Conservation (phyloP, 2,797 vertebrate species). For the Aphelocoma californica region DNA sequence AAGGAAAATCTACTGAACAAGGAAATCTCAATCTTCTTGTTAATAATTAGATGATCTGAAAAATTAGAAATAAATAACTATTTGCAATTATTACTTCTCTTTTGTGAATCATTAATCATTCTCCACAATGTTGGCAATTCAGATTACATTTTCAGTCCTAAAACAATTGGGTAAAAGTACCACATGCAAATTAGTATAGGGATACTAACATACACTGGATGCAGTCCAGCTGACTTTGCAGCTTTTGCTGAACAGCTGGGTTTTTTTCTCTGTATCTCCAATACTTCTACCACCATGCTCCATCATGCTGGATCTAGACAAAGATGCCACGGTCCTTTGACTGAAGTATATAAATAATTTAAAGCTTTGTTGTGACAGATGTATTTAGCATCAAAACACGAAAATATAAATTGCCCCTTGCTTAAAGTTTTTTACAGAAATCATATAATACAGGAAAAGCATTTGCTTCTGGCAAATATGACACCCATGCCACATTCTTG, state of each 20-base stretch:
- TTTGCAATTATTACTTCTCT: background rate
- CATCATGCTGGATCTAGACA: background rate
- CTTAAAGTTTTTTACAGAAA: background rate
- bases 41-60: background rate
- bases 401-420: background rate
- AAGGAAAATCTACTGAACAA: background rate
- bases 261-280: background rate
- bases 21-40: background rate
- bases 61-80: background rate
- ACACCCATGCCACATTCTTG: background rate
- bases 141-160: background rate
- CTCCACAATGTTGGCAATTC: background rate
- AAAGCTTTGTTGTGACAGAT: background rate
- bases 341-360: background rate
- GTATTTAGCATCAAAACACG: background rate
- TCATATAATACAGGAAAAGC: background rate
- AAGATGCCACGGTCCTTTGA: background rate
- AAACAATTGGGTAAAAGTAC: background rate
- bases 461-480: background rate
- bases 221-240: background rate
- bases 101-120: background rate
- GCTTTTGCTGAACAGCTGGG: background rate
- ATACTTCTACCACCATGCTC: background rate
- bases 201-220: background rate
- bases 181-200: background rate